phyloP scores from a whole-genome alignment of 92 coral and sea anemone genomes.

The Hydrozoanthus gracilis region DNA sequence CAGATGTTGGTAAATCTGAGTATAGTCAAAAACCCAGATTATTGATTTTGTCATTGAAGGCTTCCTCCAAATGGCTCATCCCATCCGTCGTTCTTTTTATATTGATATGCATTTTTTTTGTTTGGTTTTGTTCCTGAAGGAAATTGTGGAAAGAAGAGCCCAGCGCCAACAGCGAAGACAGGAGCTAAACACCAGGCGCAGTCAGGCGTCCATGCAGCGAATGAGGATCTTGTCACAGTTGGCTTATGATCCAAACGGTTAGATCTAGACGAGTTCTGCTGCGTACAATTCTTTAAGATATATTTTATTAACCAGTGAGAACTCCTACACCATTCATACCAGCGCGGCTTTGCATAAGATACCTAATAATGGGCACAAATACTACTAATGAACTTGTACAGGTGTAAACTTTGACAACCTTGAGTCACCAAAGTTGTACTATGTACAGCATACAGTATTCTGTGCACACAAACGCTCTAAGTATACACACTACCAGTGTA shows the following conservation, averaged over 20 bases:
- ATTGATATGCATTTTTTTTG: neutral
- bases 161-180: slow-evolving; percentile 93
- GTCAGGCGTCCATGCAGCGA: slow-evolving; percentile 95
- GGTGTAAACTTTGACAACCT: neutral
- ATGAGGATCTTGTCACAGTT: slow-evolving; percentile 94
- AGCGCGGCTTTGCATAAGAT: neutral
- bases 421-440: neutral
- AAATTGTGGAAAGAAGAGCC: slow-evolving; percentile 90
- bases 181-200: slow-evolving; percentile 90
- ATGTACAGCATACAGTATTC: neutral
- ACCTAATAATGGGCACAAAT: neutral
- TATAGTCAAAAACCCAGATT: no score
- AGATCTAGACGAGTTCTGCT: neutral
- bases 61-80: neutral
- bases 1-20: no score
- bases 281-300: neutral
- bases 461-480: neutral
- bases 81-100: neutral
- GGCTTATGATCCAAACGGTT: slow-evolving; percentile 98
- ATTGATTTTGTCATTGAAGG: no score
- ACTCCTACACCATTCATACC: neutral
- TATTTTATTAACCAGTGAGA: neutral
- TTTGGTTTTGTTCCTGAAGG: slow-evolving; percentile 55
- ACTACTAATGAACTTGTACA: neutral
- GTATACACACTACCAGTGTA: neutral